These are phyloP conservation scores for Palythoa heliodiscus DNA, from an alignment of 92 coral and sea anemone species.

Conservation along the genomic window DNA sequence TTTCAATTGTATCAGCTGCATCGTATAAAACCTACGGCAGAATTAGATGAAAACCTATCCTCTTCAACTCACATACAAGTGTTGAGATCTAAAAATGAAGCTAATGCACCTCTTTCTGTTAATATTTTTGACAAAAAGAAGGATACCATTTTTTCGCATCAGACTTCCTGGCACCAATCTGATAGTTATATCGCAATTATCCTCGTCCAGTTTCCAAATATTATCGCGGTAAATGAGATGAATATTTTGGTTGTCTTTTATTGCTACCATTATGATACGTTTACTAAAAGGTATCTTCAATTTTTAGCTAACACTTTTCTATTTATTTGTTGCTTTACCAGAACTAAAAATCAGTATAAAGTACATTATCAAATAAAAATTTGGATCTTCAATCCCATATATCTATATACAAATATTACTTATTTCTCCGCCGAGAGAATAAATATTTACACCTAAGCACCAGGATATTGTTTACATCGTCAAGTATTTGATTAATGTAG, in stretches of 20 bases:
- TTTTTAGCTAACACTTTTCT: background rate
- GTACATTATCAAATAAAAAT: background rate
- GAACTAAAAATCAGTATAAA: background rate
- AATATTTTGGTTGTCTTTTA: conserved; percentile 10
- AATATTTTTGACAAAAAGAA: background rate
- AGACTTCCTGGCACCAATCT: conserved; percentile 31
- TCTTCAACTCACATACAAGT: background rate
- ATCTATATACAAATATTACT: background rate
- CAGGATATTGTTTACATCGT: background rate
- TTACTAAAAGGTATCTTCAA: background rate
- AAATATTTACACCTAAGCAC: conserved; percentile 18
- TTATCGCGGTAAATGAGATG: background rate
- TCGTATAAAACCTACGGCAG: background rate
- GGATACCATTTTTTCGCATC: conserved; percentile 9
- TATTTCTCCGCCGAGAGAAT: background rate
- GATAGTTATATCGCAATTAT: conserved; percentile 4
- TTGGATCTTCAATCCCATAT: background rate
- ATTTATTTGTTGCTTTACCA: background rate
- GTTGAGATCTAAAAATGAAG: background rate
- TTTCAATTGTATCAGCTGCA: background rate
- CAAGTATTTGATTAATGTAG: conserved; percentile 1
- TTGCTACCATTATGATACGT: background rate
- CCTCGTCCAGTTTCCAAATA: background rate
- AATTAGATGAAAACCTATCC: background rate
- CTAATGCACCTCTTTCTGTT: background rate